Conservation (phyloP, 2,888 invertebrate genomes). For the Tiphia femorata region DNA sequence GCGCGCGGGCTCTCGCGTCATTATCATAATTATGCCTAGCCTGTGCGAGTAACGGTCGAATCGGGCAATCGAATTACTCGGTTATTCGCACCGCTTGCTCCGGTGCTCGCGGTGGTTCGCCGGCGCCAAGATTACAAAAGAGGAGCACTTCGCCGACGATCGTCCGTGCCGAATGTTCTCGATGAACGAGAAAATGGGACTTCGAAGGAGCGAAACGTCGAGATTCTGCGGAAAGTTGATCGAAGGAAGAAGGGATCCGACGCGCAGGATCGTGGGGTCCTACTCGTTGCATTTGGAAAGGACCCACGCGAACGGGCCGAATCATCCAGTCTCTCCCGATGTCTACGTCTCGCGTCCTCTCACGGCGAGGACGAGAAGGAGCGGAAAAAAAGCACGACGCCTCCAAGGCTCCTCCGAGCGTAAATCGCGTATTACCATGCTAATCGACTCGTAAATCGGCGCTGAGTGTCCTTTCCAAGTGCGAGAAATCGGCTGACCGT, state of each 20-base stretch:
- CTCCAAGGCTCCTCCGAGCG: constrained; percentile 44
- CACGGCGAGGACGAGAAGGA: constrained; percentile 15
- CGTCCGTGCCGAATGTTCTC: neutral
- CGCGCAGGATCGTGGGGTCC: too few species aligned
- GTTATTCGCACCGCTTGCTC: constrained; percentile 1
- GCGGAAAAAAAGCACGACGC: constrained; percentile 35
- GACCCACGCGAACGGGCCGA: too few species aligned
- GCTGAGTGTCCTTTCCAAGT: constrained; percentile 37
- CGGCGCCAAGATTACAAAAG: too few species aligned
- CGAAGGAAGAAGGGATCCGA: too few species aligned
- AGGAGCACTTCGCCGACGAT: too few species aligned
- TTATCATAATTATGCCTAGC: constrained; percentile 24
- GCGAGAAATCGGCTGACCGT: constrained; percentile 38
- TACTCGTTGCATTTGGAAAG: too few species aligned
- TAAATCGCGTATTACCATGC: constrained; percentile 58
- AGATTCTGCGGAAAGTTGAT: too few species aligned
- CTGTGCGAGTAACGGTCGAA: constrained; percentile 15
- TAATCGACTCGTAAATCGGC: constrained; percentile 59
- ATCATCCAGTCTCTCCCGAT: too few species aligned
- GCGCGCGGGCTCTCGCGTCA: constrained; percentile 14
- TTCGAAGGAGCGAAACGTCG: neutral
- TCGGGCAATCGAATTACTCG: constrained; percentile 23
- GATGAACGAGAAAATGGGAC: neutral
- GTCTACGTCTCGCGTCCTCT: neutral
- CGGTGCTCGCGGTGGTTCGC: constrained; percentile 6